Evolutionary conservation across 1,140 invertebrate species (phyloP).

Genomic region (Reticulitermes speratus): DNA sequence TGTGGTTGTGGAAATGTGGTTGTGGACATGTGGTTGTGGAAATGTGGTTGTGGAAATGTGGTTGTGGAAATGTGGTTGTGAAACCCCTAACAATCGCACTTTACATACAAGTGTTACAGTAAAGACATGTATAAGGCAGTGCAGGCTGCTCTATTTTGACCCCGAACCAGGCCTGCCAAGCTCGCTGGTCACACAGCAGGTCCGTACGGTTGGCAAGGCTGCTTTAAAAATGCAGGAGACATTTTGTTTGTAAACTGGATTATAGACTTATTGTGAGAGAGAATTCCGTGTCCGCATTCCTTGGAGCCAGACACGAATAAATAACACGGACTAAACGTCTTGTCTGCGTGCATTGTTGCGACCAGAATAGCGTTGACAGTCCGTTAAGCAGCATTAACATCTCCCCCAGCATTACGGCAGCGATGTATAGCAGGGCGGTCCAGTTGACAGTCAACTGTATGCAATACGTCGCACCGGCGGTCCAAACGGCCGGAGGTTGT

Average conservation of each 20-base stretch:
- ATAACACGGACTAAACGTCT: background rate
- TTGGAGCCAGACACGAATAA: conserved; percentile 2
- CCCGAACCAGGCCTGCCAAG: background rate
- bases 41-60: too few relatives aligned
- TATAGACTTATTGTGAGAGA: background rate
- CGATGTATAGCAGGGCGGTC: background rate
- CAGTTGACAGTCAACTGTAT: too few relatives aligned
- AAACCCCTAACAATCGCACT: too few relatives aligned
- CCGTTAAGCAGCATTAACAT: background rate
- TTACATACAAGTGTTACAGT: too few relatives aligned
- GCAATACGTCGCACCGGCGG: too few relatives aligned
- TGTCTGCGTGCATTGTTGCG: background rate
- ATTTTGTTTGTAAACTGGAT: background rate
- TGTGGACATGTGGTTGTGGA: too few relatives aligned
- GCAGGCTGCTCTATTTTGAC: background rate
- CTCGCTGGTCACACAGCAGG: background rate
- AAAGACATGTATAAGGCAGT: background rate
- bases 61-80: too few relatives aligned
- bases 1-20: too few relatives aligned
- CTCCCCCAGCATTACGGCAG: too few relatives aligned
- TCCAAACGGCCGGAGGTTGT: too few relatives aligned
- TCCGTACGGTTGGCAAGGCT: background rate
- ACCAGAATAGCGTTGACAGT: background rate
- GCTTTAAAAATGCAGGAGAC: background rate
- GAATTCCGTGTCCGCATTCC: conserved; percentile 3